Evolutionary conservation across 2,797 vertebrate species (phyloP), one percentile per base, ranked within the genome.

Genomic region (Lutjanus argentimaculatus): DNA sequence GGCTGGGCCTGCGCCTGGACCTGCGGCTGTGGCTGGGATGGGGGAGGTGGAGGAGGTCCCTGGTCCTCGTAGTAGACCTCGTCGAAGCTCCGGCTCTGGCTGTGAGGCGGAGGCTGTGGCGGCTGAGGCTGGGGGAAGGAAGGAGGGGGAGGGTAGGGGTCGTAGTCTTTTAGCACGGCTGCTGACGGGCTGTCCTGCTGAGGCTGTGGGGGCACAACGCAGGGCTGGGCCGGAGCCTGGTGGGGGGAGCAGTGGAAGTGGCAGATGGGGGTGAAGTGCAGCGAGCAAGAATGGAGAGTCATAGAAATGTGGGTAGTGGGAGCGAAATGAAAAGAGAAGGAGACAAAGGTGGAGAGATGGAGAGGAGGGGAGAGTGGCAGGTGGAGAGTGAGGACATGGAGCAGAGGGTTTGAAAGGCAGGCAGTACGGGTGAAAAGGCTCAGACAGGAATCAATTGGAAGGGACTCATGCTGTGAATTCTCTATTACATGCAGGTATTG

Each of bases 71-170:
- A 94, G 87, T 93, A 94, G 75, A 83, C 86, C 51, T 94, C 94
- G 0, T 92, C 93, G 6, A 94, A 92, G 84, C 93, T 93, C 40
- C 93, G 90, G 67, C 93, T 94, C 90, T 93, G 94, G 91, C 93
- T 93, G 91, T 94, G 93, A 65, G 92, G 93, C 2, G 93, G 94
- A 51, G 90, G 93, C 89, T 88, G 91, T 2, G 91, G 90, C 2
- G 90, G 93, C 87, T 94, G 93, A 53, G 93, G 93, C 90, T 94
- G 94, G 61, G 93, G 93, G 84, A 94, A 94, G 85, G 94, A 93
- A 52, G 93, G 94, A 83, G 93, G 93, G 74, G 94, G 93, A 66
- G 94, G 94, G 75, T 94, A 95, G 86, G 88, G 92, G 86, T 95
- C 94, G 86, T 95, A 95, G 91, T 94, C 94, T 91, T 94, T 95